Percentiles rank a stretch among this genome's conserved stretches.
These are phyloP conservation scores for Sarcophaga caerulescens DNA, from an alignment of 2,888 invertebrate genomes.

Conservation along the genomic window DNA sequence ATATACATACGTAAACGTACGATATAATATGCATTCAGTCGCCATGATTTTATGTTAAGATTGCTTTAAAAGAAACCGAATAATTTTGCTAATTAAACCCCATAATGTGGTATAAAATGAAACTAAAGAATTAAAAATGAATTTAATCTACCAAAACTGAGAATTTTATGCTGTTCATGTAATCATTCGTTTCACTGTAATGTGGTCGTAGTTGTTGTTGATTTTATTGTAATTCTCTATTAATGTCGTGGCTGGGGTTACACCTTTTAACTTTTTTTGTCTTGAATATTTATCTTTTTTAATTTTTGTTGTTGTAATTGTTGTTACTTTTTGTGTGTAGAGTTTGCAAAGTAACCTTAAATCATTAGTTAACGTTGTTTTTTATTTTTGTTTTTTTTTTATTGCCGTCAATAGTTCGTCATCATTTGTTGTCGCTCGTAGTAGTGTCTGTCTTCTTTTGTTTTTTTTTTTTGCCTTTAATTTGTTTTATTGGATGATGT, in stretches of 20 bases:
- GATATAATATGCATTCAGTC: neutral
- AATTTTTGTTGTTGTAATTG: neutral
- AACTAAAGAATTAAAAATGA: no score
- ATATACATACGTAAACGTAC: no score
- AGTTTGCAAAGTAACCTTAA: constrained; percentile 52
- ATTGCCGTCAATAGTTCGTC: constrained; percentile 25
- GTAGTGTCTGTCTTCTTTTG: constrained; percentile 8
- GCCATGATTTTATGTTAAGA: no score
- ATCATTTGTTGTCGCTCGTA: neutral
- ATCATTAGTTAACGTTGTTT: constrained; percentile 11
- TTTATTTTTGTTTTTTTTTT: constrained; percentile 21
- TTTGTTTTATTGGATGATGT: constrained; percentile 28
- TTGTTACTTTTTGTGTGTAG: constrained; percentile 12
- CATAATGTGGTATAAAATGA: no score
- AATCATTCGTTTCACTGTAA: no score
- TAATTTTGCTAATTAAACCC: no score
- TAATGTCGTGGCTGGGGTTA: constrained; percentile 9
- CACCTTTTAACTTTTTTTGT: constrained; percentile 40
- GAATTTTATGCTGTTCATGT: no score
- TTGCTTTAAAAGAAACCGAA: no score
- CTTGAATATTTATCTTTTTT: constrained; percentile 35
- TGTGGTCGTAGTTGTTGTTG: no score
- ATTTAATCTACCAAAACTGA: no score
- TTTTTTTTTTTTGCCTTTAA: constrained; percentile 13
- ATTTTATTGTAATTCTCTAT: no score